Percentiles rank a stretch among this genome's conserved stretches.
These are phyloP conservation scores for Cecidostiba fungosa DNA, from an alignment of 2,888 invertebrate species.

Conservation along the genomic window DNA sequence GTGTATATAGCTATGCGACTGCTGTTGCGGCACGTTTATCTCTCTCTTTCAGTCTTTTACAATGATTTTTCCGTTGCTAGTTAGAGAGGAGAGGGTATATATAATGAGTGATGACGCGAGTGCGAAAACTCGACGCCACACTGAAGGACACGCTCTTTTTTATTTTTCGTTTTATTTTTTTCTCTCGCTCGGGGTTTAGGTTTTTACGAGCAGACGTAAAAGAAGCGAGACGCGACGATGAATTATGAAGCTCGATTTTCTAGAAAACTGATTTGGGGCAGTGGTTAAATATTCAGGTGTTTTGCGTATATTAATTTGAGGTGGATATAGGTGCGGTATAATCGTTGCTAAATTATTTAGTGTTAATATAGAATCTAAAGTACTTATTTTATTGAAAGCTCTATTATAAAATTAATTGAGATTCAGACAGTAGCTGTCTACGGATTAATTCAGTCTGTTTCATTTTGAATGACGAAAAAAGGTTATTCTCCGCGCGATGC, in stretches of 20 bases:
- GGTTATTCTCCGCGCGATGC: neutral
- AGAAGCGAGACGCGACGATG: neutral
- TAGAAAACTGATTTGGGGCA: neutral
- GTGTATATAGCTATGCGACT: neutral
- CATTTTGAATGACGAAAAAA: neutral
- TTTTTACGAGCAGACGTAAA: neutral
- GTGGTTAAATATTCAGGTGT: too few relatives aligned
- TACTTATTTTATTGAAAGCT: too few relatives aligned
- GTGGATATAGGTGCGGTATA: too few relatives aligned
- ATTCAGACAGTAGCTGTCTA: neutral
- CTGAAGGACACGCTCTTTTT: neutral
- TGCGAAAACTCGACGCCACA: neutral
- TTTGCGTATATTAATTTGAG: too few relatives aligned
- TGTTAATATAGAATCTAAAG: too few relatives aligned
- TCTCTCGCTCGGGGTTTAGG: neutral
- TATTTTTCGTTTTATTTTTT: neutral
- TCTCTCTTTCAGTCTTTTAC: constrained; percentile 29
- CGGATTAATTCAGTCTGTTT: neutral
- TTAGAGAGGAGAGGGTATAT: neutral
- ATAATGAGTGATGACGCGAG: constrained; percentile 46
- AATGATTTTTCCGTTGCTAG: constrained; percentile 52
- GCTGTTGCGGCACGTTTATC: constrained; percentile 17
- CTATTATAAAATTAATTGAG: neutral
- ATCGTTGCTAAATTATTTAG: too few relatives aligned
- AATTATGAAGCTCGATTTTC: neutral